Conservation (phyloP, 1,140 invertebrate genomes). For the Asobara japonica region DNA sequence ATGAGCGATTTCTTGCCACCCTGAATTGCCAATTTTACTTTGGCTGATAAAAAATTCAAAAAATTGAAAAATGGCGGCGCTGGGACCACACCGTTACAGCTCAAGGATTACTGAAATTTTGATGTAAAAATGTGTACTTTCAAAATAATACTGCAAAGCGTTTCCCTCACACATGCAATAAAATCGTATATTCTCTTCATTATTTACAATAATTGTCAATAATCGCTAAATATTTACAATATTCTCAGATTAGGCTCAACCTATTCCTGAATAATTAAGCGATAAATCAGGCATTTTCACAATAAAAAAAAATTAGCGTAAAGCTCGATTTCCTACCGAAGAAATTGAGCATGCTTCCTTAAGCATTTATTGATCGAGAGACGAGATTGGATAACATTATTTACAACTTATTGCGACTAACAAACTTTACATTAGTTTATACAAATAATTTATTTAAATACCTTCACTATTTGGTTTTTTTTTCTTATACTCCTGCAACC, state of each 20-base stretch:
- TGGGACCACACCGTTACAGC: too few relatives aligned
- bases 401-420: background rate
- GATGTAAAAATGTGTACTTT: too few relatives aligned
- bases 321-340: background rate
- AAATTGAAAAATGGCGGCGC: too few relatives aligned
- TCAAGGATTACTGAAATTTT: too few relatives aligned
- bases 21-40: too few relatives aligned
- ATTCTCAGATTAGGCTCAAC: background rate
- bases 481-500: background rate
- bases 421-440: background rate
- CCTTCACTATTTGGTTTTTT: background rate
- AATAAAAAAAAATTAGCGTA: background rate
- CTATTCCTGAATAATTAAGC: background rate
- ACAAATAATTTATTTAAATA: background rate
- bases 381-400: background rate
- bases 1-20: too few relatives aligned
- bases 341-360: background rate
- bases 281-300: background rate
- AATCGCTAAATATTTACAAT: background rate
- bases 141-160: background rate
- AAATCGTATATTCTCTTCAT: background rate
- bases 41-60: too few relatives aligned
- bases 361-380: background rate
- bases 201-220: background rate
- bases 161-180: background rate